Conservation (phyloP, 2,888 invertebrate genomes). For the Coelogynopora nodosa region DNA sequence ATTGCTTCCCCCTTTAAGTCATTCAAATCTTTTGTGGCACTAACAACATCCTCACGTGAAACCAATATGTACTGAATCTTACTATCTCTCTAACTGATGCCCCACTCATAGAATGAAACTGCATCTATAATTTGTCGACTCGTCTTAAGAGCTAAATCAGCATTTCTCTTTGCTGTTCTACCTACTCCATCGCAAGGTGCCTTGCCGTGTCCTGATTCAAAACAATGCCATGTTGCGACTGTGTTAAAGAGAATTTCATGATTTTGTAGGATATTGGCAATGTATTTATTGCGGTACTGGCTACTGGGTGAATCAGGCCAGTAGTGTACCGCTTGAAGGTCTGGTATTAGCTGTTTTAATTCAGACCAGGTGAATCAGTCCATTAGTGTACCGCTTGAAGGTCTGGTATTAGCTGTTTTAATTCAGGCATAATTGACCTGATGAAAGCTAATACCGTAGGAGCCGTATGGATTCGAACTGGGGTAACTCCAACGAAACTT, state of each 20-base stretch:
- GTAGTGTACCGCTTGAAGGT: not conserved
- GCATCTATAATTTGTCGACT: not conserved
- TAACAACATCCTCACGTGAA: no score
- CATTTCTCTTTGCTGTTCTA: not conserved
- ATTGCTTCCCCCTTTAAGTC: no score
- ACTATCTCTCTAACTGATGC: no score
- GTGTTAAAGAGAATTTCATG: not conserved
- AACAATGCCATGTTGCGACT: not conserved
- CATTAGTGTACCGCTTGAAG: no score
- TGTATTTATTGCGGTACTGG: not conserved
- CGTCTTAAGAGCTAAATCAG: not conserved
- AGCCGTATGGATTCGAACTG: not conserved
- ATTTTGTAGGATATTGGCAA: not conserved
- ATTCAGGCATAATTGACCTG: not conserved
- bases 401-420: not conserved
- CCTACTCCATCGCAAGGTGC: not conserved
- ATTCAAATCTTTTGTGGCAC: no score
- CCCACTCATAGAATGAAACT: not conserved
- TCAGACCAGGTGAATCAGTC: no score
- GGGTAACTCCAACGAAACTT: not conserved
- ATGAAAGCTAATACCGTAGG: not conserved
- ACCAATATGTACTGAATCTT: no score
- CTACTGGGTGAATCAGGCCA: not conserved
- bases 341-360: no score
- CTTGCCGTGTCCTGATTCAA: not conserved